Evolutionary conservation across 1,140 invertebrate genomes (phyloP).

Genomic region (Pseudomyrmex dendroicus): DNA sequence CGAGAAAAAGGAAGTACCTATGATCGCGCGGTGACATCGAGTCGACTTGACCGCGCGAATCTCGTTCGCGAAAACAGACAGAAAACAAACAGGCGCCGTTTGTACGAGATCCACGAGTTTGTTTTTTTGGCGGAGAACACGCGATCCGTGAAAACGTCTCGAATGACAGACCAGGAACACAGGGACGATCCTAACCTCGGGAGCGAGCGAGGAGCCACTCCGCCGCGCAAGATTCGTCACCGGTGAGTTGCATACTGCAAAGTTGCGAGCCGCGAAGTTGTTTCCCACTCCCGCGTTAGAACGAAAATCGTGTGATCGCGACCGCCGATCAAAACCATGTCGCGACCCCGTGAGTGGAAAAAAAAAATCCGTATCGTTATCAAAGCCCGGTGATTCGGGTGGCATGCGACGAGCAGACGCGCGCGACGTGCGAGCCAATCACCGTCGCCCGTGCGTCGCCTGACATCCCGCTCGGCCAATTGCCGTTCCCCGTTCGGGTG

Average conservation of each 20-base stretch:
- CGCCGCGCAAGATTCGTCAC: conserved; percentile 82
- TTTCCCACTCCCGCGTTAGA: too few species aligned
- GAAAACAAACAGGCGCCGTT: neutral
- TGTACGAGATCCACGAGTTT: conserved; percentile 1
- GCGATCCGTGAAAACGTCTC: conserved; percentile 53
- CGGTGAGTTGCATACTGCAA: conserved; percentile 74
- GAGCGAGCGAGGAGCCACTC: conserved; percentile 73
- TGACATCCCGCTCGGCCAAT: conserved; percentile 79
- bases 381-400: neutral
- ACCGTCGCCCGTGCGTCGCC: conserved; percentile 74
- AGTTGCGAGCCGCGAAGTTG: too few species aligned
- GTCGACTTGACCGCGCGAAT: conserved; percentile 7
- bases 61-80: conserved; percentile 6
- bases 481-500: neutral
- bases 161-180: conserved; percentile 80
- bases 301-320: too few species aligned
- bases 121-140: neutral
- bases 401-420: neutral
- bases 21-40: conserved; percentile 57
- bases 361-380: neutral
- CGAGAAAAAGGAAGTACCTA: conserved; percentile 28
- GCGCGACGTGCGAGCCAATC: conserved; percentile 72
- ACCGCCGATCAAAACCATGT: too few species aligned
- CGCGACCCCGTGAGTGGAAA: too few species aligned
- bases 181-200: conserved; percentile 80